These are phyloP conservation scores for Macroglossus sobrinus DNA, from an alignment of 2,113 vertebrate species.

Conservation along the genomic window DNA sequence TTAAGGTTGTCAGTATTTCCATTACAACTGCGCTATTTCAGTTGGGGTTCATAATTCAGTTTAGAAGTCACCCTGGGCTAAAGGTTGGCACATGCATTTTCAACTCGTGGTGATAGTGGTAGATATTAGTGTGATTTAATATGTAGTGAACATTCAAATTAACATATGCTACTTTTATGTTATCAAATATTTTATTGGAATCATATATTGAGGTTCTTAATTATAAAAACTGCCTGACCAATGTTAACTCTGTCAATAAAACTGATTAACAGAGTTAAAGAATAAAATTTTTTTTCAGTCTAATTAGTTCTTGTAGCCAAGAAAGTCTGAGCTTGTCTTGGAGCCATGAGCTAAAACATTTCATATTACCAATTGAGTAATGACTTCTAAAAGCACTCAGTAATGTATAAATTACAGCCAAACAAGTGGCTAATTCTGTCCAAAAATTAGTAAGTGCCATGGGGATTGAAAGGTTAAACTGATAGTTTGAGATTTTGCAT, in stretches of 20 bases:
- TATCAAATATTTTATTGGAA: neutral
- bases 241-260: conserved; percentile 1
- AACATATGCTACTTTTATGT: neutral
- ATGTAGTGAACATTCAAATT: conserved; percentile 36
- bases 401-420: neutral
- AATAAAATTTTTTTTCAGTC: neutral
- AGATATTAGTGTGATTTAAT: conserved; percentile 1
- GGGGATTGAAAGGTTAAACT: neutral
- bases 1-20: conserved; percentile 48
- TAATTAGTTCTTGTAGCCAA: conserved; percentile 33
- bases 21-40: conserved; percentile 36
- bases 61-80: conserved; percentile 27
- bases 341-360: neutral
- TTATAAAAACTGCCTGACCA: neutral
- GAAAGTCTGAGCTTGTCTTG: neutral
- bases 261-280: conserved; percentile 8
- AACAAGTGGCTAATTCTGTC: neutral
- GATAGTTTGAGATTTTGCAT: neutral
- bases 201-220: neutral
- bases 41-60: conserved; percentile 39
- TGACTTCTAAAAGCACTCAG: neutral
- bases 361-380: neutral
- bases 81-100: conserved; percentile 31
- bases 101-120: neutral
- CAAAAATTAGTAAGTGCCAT: neutral